Base-by-base conservation (phyloP, 2,113 vertebrate genomes). In the Datnioides undecimradiatus region DNA sequence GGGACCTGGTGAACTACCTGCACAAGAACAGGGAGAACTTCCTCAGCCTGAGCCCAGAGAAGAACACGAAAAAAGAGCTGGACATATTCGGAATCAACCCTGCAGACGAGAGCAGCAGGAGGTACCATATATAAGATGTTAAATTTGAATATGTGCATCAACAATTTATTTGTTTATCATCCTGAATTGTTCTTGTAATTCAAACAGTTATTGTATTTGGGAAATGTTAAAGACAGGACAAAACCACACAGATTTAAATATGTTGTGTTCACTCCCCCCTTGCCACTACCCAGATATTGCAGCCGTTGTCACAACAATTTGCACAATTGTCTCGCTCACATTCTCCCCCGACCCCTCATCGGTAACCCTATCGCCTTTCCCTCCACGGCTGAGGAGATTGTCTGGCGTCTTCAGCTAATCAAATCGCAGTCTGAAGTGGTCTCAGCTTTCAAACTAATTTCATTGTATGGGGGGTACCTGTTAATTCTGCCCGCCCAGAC, bases 71-170 rank as follows among this genome's bases (percentile, higher is more conserved):
- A 87, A 99, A 98, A 73, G 98, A 98, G 59, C 63, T 98, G 89
- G 98, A 99, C 85, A 99, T 99, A 91, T 99, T 99, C 86, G 97
- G 98, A 38, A 95, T 99, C 92, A 98, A 97, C 91, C 96, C 97
- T 0, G 89, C 94, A 46, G 97, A 99, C 10, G 98, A 99, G 92
- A 99, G 95, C 92, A 99, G 96, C 78, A 94, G 98, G 84, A 99
- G 98, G 98, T 99, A 86, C 54, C 3, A 27, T 2, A 38, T 31
- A 9, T 9, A 21, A 31, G 13, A 38, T 38, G 34, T 6, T 1
- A 8, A 23, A 6, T 17, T 55, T 60, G 34, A 23, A 38, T 59
- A 33, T 31, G 12, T 25, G 17, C 29, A 58, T 29, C 27, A 49
- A 27, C 33, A n/a, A 12, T 19, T 48, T 2, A 68, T 16, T 25